A percentile compares a stretch with the other conserved stretches of the same genome.
Evolutionary conservation across 2,113 vertebrate species (phyloP).

Genomic region (Sprattus sprattus): DNA sequence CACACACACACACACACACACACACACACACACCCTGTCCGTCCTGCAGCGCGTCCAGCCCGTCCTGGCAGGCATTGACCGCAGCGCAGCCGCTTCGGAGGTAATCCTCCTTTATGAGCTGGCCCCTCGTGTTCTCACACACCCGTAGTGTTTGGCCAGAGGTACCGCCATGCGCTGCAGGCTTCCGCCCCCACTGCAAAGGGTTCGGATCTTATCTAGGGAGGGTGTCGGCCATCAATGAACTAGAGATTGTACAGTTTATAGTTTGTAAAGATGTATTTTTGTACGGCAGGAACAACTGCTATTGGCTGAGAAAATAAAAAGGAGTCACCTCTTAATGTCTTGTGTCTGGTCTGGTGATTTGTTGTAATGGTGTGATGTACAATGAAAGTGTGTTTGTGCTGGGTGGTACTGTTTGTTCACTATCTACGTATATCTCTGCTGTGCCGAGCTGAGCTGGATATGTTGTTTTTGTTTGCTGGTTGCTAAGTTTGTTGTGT

Average conservation of each 20-base stretch:
- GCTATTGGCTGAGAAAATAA: background rate
- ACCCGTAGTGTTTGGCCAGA: background rate
- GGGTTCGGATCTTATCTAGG: background rate
- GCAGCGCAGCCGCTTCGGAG: background rate
- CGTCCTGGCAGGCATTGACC: background rate
- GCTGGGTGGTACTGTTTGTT: background rate
- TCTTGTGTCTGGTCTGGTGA: background rate
- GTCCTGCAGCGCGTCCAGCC: background rate
- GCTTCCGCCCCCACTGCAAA: background rate
- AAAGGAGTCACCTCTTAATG: background rate
- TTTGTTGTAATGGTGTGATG: background rate
- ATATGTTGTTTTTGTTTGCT: constrained; percentile 8
- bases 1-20: no score
- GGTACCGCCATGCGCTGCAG: background rate
- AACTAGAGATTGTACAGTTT: background rate
- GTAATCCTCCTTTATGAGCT: constrained; percentile 1
- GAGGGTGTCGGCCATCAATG: background rate
- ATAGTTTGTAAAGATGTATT: background rate
- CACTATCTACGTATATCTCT: background rate
- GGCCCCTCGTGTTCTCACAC: background rate
- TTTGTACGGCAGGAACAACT: background rate
- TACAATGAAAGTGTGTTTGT: background rate
- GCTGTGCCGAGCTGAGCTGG: background rate
- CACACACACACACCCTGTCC: background rate
- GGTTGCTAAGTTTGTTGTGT: background rate